Base-by-base conservation (phyloP, 2,797 vertebrate species). In the Hybognathus amarus region DNA sequence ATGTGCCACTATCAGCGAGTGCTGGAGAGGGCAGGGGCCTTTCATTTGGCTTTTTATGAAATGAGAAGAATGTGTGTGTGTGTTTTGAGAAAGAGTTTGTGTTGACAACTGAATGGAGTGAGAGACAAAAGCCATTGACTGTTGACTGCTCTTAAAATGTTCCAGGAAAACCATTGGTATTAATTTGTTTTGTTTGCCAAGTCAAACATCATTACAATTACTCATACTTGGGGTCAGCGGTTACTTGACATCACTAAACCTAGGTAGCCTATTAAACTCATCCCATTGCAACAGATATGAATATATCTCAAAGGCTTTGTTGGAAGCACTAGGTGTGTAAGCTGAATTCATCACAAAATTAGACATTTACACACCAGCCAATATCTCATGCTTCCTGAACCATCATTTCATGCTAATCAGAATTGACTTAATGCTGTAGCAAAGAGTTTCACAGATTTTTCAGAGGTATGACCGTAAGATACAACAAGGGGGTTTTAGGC, bases 1-100 rank as follows among this genome's bases (percentile, higher is more conserved):
- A 93, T 92, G 92, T 90, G 90, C 91, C 87, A 86, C 91, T 92
- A 91, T 94, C 91, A 89, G 88, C 87, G 88, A 90, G 89, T 90
- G 83, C 82, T 82, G 87, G 86, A 90, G 87, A 88, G 85, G 89
- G 82, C 71, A 85, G 80, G 87, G 87, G 84, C 82, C 71, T 89
- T 89, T 91, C 83, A 87, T 87, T 86, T 89, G 85, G 87, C 88
- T 90, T 87, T 89, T 64, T 83, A 82, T 88, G 84, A 90, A 91
- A 90, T 81, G 85, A 70, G 80, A 85, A 73, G 80, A 20, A 59
- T 30, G 42, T 79, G 69, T 47, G 45, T 45, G 42, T 45, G 42
- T 86, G 47, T 83, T 75, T 79, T 77, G 45, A 67, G 67, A 50
- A 36, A 33, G 83, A 73, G 50, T 67, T 64, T 52, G 56, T 69